Evolutionary conservation across 2,888 invertebrate species (phyloP).

Genomic region (Aleiodes leptofemur): DNA sequence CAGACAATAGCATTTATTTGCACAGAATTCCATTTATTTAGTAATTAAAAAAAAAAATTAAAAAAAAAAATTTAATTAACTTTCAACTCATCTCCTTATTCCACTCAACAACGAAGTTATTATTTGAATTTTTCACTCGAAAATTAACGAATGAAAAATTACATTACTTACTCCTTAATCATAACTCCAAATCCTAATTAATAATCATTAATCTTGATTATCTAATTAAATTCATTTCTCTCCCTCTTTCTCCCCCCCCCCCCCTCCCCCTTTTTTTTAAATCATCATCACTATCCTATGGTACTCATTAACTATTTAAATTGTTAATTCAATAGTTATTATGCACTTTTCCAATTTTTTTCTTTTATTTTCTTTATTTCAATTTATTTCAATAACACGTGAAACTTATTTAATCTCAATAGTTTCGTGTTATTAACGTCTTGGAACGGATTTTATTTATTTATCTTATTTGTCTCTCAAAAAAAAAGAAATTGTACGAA

Average conservation of each 20-base stretch:
- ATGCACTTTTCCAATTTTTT: constrained; percentile 33
- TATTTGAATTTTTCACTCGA: background rate
- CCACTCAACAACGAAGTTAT: constrained; percentile 23
- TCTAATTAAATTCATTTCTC: background rate
- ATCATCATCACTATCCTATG: constrained; percentile 36
- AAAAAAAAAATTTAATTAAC: background rate
- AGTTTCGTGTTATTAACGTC: constrained; percentile 30
- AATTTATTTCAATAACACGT: constrained; percentile 36
- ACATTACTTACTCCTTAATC: constrained; percentile 1
- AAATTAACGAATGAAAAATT: background rate
- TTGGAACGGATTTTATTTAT: constrained; percentile 46
- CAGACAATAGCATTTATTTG: too few relatives aligned
- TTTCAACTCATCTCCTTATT: background rate
- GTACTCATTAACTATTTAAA: constrained; percentile 36
- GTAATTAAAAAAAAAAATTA: background rate
- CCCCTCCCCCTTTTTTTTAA: too few relatives aligned
- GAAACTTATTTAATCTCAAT: constrained; percentile 8
- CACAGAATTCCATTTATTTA: background rate
- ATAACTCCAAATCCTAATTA: constrained; percentile 29
- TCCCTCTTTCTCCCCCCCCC: constrained; percentile 10
- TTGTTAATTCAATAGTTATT: constrained; percentile 38
- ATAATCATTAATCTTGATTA: constrained; percentile 19
- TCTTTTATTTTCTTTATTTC: background rate
- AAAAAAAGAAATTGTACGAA: background rate
- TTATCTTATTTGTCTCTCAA: constrained; percentile 14